These are phyloP conservation scores for Falco columbarius DNA, from an alignment of 2,797 vertebrate species.

Conservation along the genomic window DNA sequence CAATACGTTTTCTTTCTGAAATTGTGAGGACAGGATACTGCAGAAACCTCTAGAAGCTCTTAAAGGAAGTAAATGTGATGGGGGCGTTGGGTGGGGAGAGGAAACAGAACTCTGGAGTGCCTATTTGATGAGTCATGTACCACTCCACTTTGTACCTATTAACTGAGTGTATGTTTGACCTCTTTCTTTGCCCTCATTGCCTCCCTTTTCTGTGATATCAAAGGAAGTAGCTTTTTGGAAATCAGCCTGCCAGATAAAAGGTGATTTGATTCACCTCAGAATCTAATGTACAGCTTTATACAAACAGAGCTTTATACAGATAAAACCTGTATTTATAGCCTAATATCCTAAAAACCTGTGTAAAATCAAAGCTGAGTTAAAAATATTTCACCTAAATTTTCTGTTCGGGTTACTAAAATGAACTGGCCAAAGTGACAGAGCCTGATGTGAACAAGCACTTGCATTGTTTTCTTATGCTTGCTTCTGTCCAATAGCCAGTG, in stretches of 20 bases:
- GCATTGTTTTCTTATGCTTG: not conserved
- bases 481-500: not conserved
- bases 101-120: not conserved
- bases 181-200: not conserved
- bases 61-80: constrained; percentile 32
- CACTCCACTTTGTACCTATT: constrained; percentile 5
- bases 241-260: not conserved
- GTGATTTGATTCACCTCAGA: not conserved
- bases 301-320: not conserved
- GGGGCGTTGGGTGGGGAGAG: too few species aligned
- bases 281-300: not conserved
- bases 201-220: not conserved
- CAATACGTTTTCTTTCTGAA: not conserved
- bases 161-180: constrained; percentile 14
- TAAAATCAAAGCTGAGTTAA: not conserved
- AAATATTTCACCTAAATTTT: not conserved
- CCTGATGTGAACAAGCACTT: not conserved
- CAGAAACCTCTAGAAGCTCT: not conserved
- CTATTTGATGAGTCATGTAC: constrained; percentile 38
- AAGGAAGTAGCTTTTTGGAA: constrained; percentile 13
- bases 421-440: not conserved
- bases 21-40: not conserved
- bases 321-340: not conserved
- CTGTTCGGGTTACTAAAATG: not conserved
- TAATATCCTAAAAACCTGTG: not conserved